Conservation (phyloP, 2,888 invertebrate species). For the Oconnorella tubifera region DNA sequence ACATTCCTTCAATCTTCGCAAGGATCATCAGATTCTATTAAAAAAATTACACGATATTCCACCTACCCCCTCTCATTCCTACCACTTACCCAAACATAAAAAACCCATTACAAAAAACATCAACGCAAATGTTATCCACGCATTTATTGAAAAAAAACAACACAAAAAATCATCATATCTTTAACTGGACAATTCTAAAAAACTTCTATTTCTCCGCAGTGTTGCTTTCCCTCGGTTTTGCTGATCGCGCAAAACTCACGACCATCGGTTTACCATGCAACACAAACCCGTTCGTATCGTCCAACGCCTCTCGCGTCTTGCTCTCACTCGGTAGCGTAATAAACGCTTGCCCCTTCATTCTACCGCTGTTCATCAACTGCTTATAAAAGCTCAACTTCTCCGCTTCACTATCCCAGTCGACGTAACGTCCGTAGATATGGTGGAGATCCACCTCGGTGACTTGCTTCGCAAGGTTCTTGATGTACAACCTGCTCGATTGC, state of each 20-base stretch:
- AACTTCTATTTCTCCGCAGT: no score
- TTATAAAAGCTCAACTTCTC: conserved; percentile 64
- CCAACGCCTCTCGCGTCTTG: conserved; percentile 70
- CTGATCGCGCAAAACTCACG: conserved; percentile 74
- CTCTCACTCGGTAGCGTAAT: conserved; percentile 72
- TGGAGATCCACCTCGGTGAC: conserved; percentile 68
- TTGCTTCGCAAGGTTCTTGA: conserved; percentile 83
- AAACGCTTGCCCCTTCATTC: conserved; percentile 96
- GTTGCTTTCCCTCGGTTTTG: conserved; percentile 33
- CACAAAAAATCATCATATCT: no score
- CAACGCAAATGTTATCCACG: no score
- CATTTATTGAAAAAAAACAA: no score
- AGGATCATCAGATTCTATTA: no score
- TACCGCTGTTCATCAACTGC: conserved; percentile 84
- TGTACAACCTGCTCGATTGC: conserved; percentile 78
- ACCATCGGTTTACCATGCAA: conserved; percentile 85
- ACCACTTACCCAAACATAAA: no score
- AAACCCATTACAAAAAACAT: no score
- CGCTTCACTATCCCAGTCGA: conserved; percentile 57
- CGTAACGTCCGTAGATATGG: conserved; percentile 71
- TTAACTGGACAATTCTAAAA: no score
- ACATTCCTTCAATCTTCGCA: no score
- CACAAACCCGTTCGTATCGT: conserved; percentile 81
- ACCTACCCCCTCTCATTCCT: no score
- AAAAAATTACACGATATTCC: no score